phyloP scores from a whole-genome alignment of 2,797 vertebrate species.

The Phataginus tricuspis region DNA sequence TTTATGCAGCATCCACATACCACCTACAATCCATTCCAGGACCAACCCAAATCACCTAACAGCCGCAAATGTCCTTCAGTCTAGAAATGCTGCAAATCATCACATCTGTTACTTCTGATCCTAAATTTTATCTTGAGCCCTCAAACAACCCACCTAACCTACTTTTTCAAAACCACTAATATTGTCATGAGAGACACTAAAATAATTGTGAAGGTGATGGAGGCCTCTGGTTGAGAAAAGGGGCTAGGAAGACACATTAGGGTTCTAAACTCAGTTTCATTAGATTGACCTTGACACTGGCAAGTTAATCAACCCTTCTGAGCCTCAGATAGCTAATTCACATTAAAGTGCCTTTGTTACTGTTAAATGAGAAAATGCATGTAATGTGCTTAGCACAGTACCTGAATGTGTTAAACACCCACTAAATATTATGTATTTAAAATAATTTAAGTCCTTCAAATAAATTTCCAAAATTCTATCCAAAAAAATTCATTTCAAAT shows the following conservation, averaged over 20 bases:
- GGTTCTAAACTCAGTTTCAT: not conserved
- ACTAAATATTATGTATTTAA: not conserved
- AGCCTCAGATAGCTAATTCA: not conserved
- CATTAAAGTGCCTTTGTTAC: not conserved
- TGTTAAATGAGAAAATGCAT: not conserved
- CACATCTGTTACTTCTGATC: not conserved
- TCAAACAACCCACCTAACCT: conserved; percentile 7
- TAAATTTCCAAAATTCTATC: not conserved
- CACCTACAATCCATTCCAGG: not conserved
- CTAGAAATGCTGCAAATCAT: not conserved
- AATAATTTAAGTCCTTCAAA: not conserved
- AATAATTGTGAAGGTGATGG: conserved; percentile 19
- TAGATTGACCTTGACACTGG: not conserved
- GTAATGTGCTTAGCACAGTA: not conserved
- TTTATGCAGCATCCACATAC: not conserved
- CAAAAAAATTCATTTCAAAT: conserved; percentile 1
- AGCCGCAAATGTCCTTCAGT: not conserved
- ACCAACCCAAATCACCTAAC: not conserved
- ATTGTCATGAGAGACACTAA: not conserved
- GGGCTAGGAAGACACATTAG: not conserved
- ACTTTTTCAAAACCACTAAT: conserved; percentile 55
- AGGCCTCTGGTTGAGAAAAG: not conserved
- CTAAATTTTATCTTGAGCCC: conserved; percentile 37
- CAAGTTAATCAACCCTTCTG: not conserved
- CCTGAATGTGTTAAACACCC: not conserved